These are phyloP conservation scores for Sacculina carcini DNA, from an alignment of 2,888 invertebrate species.

Conservation along the genomic window DNA sequence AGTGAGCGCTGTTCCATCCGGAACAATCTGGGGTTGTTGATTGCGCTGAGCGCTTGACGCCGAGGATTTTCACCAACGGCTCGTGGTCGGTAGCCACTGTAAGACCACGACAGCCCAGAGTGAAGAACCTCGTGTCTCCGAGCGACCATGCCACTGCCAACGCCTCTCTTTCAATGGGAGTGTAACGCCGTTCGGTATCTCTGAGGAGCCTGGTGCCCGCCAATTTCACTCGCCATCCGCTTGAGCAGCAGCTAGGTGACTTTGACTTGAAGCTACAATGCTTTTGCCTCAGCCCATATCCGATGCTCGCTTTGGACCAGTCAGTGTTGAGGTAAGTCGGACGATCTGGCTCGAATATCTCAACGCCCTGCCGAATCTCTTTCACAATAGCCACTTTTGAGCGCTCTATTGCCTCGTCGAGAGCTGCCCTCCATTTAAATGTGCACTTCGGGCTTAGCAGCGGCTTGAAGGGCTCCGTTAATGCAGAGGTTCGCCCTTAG, in stretches of 20 bases:
- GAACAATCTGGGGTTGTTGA: neutral
- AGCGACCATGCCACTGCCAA: conserved; percentile 3
- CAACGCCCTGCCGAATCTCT: no score
- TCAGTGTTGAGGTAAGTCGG: no score
- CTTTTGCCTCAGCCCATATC: conserved; percentile 1
- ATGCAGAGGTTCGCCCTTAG: no score
- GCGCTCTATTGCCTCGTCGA: no score
- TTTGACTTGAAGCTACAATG: neutral
- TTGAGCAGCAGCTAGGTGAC: neutral
- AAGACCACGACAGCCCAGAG: conserved; percentile 3
- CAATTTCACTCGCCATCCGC: conserved; percentile 2
- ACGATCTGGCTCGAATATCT: no score
- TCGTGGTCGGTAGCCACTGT: conserved; percentile 1
- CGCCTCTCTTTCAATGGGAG: conserved; percentile 2
- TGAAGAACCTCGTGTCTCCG: neutral
- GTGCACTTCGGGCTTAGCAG: no score
- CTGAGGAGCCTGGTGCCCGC: neutral
- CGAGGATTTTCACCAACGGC: conserved; percentile 4
- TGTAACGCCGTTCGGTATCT: neutral
- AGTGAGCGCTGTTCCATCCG: neutral
- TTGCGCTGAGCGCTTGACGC: conserved; percentile 1
- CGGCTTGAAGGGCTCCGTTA: no score
- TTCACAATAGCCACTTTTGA: no score
- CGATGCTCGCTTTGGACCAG: no score
- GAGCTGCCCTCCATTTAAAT: no score